phyloP scores from a whole-genome alignment of 2,113 vertebrate genomes.

The Oophaga pumilio region DNA sequence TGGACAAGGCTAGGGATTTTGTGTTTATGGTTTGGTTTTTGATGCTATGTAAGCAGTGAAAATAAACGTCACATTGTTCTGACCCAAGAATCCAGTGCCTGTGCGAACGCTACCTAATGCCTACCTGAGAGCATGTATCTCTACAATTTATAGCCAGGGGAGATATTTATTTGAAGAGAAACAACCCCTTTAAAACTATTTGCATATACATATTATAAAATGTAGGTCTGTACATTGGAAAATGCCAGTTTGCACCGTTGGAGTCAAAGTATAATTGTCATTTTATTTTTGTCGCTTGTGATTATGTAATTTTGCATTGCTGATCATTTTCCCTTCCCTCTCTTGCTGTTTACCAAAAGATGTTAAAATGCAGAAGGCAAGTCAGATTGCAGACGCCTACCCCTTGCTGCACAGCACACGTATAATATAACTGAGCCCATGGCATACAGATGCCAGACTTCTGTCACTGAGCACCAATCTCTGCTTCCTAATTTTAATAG shows the following conservation, averaged over 20 bases:
- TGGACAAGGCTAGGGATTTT: too few relatives aligned
- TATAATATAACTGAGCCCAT: constrained; percentile 36
- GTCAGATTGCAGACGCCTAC: constrained; percentile 56
- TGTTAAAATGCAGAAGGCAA: constrained; percentile 53
- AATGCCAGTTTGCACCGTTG: neutral
- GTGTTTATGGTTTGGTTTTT: too few relatives aligned
- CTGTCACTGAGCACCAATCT: constrained; percentile 30
- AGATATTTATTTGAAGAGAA: too few relatives aligned
- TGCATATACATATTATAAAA: neutral
- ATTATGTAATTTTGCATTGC: constrained; percentile 37
- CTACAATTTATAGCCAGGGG: too few relatives aligned
- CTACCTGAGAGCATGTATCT: too few relatives aligned
- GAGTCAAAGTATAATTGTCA: neutral
- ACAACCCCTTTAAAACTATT: too few relatives aligned
- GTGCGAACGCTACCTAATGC: too few relatives aligned
- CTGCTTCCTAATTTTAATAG: neutral
- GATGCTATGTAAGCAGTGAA: too few relatives aligned
- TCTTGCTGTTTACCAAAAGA: constrained; percentile 41
- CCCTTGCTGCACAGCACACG: constrained; percentile 40
- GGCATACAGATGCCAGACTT: constrained; percentile 49
- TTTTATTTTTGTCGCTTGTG: neutral
- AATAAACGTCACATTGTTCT: too few relatives aligned
- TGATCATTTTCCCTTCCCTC: neutral
- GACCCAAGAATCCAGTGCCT: too few relatives aligned
- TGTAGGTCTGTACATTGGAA: neutral